Conservation (phyloP, 2,888 invertebrate species). For the Stegana nigrithorax region DNA sequence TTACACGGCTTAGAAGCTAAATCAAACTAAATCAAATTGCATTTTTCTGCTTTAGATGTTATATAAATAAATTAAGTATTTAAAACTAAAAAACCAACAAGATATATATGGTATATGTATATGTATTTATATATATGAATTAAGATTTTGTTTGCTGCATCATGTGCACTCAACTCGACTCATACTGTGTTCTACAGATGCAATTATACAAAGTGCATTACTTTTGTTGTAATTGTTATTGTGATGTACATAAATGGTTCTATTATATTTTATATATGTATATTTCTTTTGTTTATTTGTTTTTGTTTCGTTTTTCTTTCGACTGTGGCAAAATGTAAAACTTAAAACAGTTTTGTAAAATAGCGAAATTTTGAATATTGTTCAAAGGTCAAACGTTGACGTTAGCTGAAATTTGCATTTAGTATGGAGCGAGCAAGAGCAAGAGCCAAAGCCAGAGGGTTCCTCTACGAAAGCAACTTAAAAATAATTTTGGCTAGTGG, state of each 20-base stretch:
- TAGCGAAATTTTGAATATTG: no score
- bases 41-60: constrained; percentile 35
- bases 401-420: neutral
- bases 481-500: no score
- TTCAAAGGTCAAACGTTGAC: constrained; percentile 32
- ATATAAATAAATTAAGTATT: constrained; percentile 57
- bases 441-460: no score
- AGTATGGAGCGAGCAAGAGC: no score
- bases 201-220: no score
- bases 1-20: constrained; percentile 46
- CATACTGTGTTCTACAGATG: no score
- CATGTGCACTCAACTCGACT: no score
- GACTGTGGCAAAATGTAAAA: constrained; percentile 35
- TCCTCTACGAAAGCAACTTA: neutral
- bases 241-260: no score
- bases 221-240: neutral
- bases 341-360: constrained; percentile 57
- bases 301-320: neutral
- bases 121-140: neutral
- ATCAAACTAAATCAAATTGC: constrained; percentile 40
- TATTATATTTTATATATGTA: no score
- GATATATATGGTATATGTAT: neutral
- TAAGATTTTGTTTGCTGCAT: neutral
- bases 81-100: constrained; percentile 54
- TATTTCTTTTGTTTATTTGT: neutral